Percentiles rank a stretch among this genome's conserved stretches.
Evolutionary conservation across 2,888 invertebrate species (phyloP).

Genomic region (Julus scandinavius): DNA sequence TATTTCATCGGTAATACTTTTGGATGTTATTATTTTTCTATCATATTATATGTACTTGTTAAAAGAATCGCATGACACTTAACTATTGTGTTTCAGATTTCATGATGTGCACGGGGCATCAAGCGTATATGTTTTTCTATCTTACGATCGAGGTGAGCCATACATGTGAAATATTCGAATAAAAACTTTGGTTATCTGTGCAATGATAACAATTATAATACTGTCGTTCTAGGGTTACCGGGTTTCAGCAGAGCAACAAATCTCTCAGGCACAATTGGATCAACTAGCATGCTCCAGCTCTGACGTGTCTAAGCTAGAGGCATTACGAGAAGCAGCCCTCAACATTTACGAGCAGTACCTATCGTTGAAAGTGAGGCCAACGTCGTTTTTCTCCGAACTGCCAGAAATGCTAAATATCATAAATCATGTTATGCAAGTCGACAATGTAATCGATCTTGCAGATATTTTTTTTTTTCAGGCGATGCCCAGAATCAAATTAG

Average conservation of each 20-base stretch:
- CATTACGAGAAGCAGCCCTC: constrained; percentile 74
- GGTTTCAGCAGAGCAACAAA: constrained; percentile 68
- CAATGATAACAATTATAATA: neutral
- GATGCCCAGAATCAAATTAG: constrained; percentile 73
- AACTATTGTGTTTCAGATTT: constrained; percentile 69
- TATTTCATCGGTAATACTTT: constrained; percentile 74
- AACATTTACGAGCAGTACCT: constrained; percentile 82
- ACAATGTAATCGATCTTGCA: no score
- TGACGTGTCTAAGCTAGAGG: constrained; percentile 63
- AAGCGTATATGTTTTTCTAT: constrained; percentile 80
- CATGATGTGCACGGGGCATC: constrained; percentile 76
- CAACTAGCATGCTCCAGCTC: constrained; percentile 54
- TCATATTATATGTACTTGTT: neutral
- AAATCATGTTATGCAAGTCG: no score
- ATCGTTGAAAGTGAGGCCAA: constrained; percentile 72
- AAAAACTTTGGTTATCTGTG: neutral
- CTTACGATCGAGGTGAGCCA: constrained; percentile 76
- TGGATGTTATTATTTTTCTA: no score
- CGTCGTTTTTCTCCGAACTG: constrained; percentile 43
- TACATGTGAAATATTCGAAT: no score
- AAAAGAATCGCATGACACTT: no score
- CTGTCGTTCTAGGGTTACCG: constrained; percentile 63
- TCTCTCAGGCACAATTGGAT: constrained; percentile 64
- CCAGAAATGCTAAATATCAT: no score
- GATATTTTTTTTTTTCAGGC: constrained; percentile 66